Conservation (phyloP, 2,113 vertebrate species). For the Agapornis roseicollis region DNA sequence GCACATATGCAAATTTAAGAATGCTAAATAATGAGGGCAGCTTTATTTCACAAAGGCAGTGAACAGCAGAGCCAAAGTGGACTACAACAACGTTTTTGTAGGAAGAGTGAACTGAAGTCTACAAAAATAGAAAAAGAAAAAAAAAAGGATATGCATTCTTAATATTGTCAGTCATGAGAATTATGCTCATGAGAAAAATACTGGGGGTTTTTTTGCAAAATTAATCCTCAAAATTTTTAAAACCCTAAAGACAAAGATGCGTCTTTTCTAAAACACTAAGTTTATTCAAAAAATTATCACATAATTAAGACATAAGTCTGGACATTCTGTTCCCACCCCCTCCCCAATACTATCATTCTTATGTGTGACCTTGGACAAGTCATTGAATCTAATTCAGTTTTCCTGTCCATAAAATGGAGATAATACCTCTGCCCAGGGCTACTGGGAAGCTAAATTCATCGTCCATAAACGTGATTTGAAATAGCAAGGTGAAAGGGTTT, state of each 20-base stretch:
- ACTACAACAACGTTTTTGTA: conserved; percentile 43
- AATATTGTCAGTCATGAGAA: not conserved
- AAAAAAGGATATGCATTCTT: conserved; percentile 5
- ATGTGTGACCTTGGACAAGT: conserved; percentile 38
- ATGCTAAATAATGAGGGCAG: conserved; percentile 46
- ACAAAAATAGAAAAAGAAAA: conserved; percentile 15
- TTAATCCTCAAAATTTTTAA: conserved; percentile 11
- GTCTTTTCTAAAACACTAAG: not conserved
- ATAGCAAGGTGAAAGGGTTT: conserved; percentile 60
- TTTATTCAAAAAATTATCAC: conserved; percentile 27
- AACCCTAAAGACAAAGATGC: conserved; percentile 8
- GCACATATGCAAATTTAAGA: conserved; percentile 51
- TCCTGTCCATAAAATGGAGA: conserved; percentile 59
- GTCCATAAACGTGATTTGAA: conserved; percentile 56
- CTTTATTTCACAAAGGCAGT: conserved; percentile 35
- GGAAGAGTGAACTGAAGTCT: conserved; percentile 14
- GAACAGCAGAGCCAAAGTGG: conserved; percentile 15
- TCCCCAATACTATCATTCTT: not conserved
- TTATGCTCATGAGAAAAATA: not conserved
- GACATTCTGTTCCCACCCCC: not conserved
- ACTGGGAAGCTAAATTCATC: conserved; percentile 49
- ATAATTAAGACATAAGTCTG: conserved; percentile 28
- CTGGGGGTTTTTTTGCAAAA: not conserved
- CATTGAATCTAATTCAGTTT: conserved; percentile 67
- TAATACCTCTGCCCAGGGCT: conserved; percentile 65